These are phyloP conservation scores for Nyctibius grandis DNA, from an alignment of 2,797 vertebrate species.

Conservation along the genomic window DNA sequence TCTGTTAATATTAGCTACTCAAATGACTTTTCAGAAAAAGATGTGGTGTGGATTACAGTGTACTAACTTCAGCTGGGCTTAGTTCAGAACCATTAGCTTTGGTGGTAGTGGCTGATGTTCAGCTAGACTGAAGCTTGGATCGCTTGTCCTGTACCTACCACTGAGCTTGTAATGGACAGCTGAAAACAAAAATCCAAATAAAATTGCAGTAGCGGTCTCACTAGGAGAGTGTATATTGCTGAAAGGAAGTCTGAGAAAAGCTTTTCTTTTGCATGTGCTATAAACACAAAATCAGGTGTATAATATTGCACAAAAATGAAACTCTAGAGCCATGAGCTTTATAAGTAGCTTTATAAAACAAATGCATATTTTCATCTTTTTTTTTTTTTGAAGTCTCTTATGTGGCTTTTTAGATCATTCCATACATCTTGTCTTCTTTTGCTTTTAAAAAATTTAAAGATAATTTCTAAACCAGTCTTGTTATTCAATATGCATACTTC, in stretches of 20 bases:
- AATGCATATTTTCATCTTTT: background rate
- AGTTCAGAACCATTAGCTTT: background rate
- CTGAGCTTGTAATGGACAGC: background rate
- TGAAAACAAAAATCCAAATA: background rate
- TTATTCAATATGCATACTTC: background rate
- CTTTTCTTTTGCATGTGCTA: background rate
- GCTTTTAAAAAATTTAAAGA: background rate
- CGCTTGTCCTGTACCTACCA: background rate
- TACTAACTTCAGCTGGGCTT: background rate
- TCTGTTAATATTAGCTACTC: background rate
- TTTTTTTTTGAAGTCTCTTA: background rate
- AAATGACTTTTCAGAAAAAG: background rate
- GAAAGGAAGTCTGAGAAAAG: background rate
- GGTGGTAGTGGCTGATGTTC: background rate
- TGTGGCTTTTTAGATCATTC: background rate
- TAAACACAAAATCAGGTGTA: background rate
- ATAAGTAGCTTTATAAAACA: background rate
- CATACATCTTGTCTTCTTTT: background rate
- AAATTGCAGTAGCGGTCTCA: background rate
- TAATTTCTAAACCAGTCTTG: background rate
- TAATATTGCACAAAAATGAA: background rate
- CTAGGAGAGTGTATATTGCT: background rate
- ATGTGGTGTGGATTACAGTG: background rate
- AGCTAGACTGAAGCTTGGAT: background rate
- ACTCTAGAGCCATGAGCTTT: background rate